phyloP scores from a whole-genome alignment of 2,888 invertebrate genomes.

The Cynaeus angustus region DNA sequence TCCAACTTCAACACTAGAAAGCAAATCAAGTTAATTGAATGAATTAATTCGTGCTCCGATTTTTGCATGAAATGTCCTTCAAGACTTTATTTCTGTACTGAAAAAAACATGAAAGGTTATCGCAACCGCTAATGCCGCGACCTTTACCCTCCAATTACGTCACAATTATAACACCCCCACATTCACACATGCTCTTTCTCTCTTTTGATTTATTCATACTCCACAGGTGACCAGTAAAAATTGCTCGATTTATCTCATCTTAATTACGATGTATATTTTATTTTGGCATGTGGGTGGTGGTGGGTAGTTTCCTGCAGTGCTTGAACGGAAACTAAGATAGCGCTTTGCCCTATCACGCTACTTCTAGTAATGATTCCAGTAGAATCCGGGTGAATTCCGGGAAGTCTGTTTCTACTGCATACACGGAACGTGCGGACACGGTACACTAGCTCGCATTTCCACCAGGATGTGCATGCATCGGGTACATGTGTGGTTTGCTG shows the following conservation, averaged over 20 bases:
- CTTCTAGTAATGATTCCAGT: slow-evolving; percentile 44
- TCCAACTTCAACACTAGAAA: too few relatives aligned
- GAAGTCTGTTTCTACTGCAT: slow-evolving; percentile 28
- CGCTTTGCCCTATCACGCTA: slow-evolving; percentile 47
- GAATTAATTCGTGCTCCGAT: background rate
- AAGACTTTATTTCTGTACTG: background rate
- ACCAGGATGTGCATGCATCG: slow-evolving; percentile 34
- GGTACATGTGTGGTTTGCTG: slow-evolving; percentile 19
- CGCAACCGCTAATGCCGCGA: background rate
- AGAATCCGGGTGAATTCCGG: slow-evolving; percentile 44
- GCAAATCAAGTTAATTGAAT: background rate
- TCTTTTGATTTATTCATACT: background rate
- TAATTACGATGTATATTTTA: slow-evolving; percentile 32
- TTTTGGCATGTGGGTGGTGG: slow-evolving; percentile 19
- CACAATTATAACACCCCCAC: background rate
- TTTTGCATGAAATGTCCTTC: background rate
- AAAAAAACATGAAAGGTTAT: background rate
- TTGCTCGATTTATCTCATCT: background rate
- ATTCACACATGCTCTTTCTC: too few relatives aligned
- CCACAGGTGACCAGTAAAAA: background rate
- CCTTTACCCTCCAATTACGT: background rate
- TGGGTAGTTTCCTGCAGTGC: slow-evolving; percentile 38
- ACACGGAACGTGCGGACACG: slow-evolving; percentile 29
- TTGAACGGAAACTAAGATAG: slow-evolving; percentile 45
- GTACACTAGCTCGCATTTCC: slow-evolving; percentile 38